Evolutionary conservation across 2,888 invertebrate species (phyloP).

Genomic region (Zeuzera pyrina): DNA sequence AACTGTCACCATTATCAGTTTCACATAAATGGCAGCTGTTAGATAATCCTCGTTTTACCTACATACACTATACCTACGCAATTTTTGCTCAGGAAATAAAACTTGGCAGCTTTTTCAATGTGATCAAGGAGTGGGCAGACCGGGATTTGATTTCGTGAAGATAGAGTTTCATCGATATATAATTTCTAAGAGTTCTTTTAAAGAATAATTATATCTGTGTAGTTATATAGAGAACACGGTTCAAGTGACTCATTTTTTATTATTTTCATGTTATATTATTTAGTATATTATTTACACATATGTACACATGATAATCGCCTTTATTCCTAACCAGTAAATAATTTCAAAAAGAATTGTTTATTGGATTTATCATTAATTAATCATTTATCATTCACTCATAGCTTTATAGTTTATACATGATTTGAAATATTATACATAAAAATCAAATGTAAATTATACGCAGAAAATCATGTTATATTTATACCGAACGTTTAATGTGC

Average conservation of each 20-base stretch:
- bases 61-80: too few relatives aligned
- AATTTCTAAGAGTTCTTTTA: conserved; percentile 61
- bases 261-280: background rate
- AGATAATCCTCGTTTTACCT: conserved; percentile 36
- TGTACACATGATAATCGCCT: too few relatives aligned
- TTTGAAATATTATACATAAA: too few relatives aligned
- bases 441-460: too few relatives aligned
- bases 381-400: too few relatives aligned
- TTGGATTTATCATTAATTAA: too few relatives aligned
- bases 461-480: too few relatives aligned
- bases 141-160: conserved; percentile 60
- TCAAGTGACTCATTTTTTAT: conserved; percentile 32
- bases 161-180: conserved; percentile 59
- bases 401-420: too few relatives aligned
- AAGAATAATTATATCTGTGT: conserved; percentile 51
- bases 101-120: conserved; percentile 35
- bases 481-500: conserved; percentile 25
- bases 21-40: conserved; percentile 51
- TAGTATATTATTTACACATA: too few relatives aligned
- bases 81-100: conserved; percentile 46
- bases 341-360: too few relatives aligned
- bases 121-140: conserved; percentile 30
- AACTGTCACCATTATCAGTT: conserved; percentile 45
- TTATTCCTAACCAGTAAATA: too few relatives aligned
- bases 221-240: conserved; percentile 37